Evolutionary conservation across 2,113 vertebrate species (phyloP), one percentile per base, ranked within the genome.

Genomic region (Polypterus senegalus): DNA sequence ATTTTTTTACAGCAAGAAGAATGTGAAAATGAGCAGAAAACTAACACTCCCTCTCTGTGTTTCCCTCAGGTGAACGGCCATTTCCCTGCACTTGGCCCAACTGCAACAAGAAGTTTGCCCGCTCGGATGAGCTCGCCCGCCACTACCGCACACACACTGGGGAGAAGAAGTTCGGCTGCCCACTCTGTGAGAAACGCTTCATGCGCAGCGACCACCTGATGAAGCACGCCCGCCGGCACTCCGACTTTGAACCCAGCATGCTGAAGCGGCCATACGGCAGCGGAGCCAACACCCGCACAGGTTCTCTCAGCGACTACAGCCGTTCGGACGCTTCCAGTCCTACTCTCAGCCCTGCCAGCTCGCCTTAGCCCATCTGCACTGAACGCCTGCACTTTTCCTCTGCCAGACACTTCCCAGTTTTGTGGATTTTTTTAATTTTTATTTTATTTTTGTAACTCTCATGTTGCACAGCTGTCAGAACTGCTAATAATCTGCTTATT

Each of bases 131-230:
- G 86, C 84, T 98, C 76, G 93, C 94, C 0, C 90, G 95, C 70
- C 95, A 98, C 74, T 92, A 90, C 78, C 94, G 95, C 79, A 98
- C 95, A n/a, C 95, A 98, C 86, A 98, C 95, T 0, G 95, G 95
- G 0, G 95, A 98, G 74, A 97, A 97, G 83, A 93, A 93, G 73
- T 98, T 98, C 49, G 78, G 89, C 69, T 98, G 95, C 72, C 94
- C 93, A 0, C 89, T 97, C 48, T 97, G 94, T 0, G 91, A 96
- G 73, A 98, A 98, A 71, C 93, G 95, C 69, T 98, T 98, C 81
- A 97, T 97, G 95, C 91, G 95, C 73, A 97, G 94, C 6, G 95
- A 98, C 77, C 95, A 98, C 72, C 87, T 98, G 80, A 97, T 90
- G 59, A 98, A 98, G 80, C 94, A 98, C 0, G 94, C 95, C 47